These are phyloP conservation scores for Tolmerus cingulatus DNA, from an alignment of 2,888 invertebrate genomes.

Conservation along the genomic window DNA sequence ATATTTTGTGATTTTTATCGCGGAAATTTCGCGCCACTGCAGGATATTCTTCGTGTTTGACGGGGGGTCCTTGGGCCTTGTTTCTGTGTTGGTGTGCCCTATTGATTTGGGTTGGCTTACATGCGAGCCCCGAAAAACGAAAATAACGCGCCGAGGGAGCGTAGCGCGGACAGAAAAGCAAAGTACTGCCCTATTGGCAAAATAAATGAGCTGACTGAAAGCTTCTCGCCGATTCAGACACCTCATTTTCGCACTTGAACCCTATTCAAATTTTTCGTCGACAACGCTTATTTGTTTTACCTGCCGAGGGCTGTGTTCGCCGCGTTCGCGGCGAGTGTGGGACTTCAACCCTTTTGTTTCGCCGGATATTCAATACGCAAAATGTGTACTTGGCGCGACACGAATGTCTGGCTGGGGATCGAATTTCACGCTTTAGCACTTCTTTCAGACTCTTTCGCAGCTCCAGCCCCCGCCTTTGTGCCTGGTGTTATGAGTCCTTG, in stretches of 20 bases:
- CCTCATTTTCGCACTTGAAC: slow-evolving; percentile 37
- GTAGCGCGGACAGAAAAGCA: neutral
- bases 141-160: neutral
- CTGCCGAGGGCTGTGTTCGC: slow-evolving; percentile 17
- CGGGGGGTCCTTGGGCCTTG: neutral
- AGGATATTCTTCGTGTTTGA: slow-evolving; percentile 2
- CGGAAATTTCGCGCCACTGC: neutral
- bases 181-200: slow-evolving; percentile 4
- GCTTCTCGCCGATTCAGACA: slow-evolving; percentile 21
- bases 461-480: neutral
- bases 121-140: neutral
- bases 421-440: slow-evolving; percentile 29
- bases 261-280: slow-evolving; percentile 18
- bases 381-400: slow-evolving; percentile 19
- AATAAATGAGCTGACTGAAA: slow-evolving; percentile 26
- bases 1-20: slow-evolving; percentile 24
- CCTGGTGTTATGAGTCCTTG: slow-evolving; percentile 26
- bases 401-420: slow-evolving; percentile 14
- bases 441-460: neutral
- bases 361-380: slow-evolving; percentile 6
- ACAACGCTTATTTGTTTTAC: slow-evolving; percentile 34
- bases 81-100: neutral
- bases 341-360: slow-evolving; percentile 24
- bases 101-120: neutral
- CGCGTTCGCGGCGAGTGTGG: neutral